These are phyloP conservation scores for Crypturellus tataupa DNA, from an alignment of 2,797 vertebrate genomes.

Conservation along the genomic window DNA sequence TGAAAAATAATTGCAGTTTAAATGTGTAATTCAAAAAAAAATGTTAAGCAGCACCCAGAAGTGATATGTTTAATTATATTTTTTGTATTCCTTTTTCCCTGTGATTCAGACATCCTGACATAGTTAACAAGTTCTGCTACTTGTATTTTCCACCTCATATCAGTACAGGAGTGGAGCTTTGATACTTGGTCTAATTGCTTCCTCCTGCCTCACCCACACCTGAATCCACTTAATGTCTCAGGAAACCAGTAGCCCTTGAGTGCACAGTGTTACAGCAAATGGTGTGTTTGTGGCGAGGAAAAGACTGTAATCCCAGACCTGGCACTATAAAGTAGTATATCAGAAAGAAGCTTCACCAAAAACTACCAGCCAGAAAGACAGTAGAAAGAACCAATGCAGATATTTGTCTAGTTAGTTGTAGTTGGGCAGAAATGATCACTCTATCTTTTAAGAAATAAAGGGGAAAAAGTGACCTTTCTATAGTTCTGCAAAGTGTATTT, in stretches of 20 bases:
- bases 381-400: not conserved
- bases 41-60: not conserved
- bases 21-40: not conserved
- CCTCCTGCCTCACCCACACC: not conserved
- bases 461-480: not conserved
- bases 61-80: not conserved
- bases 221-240: not conserved
- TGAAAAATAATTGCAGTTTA: not conserved
- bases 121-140: not conserved
- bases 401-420: not conserved
- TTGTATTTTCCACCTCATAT: not conserved
- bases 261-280: not conserved
- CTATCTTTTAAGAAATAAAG: not conserved
- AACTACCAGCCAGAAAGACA: not conserved
- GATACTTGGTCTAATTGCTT: not conserved
- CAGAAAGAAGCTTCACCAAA: not conserved
- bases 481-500: not conserved
- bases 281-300: not conserved
- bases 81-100: not conserved
- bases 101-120: not conserved
- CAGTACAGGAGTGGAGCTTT: not conserved
- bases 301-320: not conserved
- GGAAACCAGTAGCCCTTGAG: not conserved
- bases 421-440: not conserved
- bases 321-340: not conserved